phyloP scores from a whole-genome alignment of 2,797 vertebrate genomes.

The Oreochromis grahami region DNA sequence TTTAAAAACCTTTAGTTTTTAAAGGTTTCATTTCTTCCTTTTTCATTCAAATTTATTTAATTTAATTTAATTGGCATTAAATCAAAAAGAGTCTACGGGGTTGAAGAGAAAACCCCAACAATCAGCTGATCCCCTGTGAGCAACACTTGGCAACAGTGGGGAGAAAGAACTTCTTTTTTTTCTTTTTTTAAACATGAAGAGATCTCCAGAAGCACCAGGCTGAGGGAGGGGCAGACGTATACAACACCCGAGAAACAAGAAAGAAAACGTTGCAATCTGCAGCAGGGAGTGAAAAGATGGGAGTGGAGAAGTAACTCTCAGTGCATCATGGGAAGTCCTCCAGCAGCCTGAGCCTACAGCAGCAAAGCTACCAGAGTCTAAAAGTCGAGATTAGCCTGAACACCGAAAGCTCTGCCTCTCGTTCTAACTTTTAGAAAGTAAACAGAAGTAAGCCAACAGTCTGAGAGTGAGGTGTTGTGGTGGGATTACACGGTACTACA shows the following conservation, averaged over 20 bases:
- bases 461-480: background rate
- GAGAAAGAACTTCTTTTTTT: background rate
- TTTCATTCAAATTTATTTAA: background rate
- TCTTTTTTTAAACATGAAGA: background rate
- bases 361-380: background rate
- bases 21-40: background rate
- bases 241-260: background rate
- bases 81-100: background rate
- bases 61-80: background rate
- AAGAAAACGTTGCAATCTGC: background rate
- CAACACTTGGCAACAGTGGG: background rate
- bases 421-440: background rate
- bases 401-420: accelerated
- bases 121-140: background rate
- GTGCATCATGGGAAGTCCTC: background rate
- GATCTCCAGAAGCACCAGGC: background rate
- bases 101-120: background rate
- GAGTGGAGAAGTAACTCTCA: background rate
- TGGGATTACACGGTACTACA: background rate
- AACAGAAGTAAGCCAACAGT: background rate
- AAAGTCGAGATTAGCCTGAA: background rate
- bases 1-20: too few relatives aligned
- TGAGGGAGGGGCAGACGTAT: background rate
- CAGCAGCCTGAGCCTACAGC: background rate
- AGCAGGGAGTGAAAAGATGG: background rate